phyloP scores from a whole-genome alignment of 2,888 invertebrate genomes.

The Pristionchus fissidentatus region DNA sequence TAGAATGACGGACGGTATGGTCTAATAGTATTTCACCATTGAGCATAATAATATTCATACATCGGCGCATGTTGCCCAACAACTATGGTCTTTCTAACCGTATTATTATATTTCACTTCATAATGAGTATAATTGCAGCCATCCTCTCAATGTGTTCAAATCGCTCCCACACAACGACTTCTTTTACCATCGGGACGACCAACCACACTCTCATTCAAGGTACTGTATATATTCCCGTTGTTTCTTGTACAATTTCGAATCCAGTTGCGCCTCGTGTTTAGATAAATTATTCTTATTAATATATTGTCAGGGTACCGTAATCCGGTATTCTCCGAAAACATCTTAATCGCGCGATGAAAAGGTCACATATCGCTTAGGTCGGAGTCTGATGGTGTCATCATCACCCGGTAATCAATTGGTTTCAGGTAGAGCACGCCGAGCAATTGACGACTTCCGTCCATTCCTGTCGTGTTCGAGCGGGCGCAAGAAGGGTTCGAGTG shows the following conservation, averaged over 20 bases:
- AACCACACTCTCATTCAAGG: constrained; percentile 9
- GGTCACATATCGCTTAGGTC: no score
- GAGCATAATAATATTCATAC: background rate
- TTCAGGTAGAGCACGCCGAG: background rate
- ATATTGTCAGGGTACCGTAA: background rate
- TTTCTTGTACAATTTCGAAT: no score
- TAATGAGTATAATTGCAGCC: constrained; percentile 28
- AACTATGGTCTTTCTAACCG: background rate
- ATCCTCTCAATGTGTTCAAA: constrained; percentile 45
- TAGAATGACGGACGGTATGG: no score
- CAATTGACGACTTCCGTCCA: background rate
- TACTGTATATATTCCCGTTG: no score
- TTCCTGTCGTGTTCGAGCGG: constrained; percentile 23
- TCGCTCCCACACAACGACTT: constrained; percentile 26
- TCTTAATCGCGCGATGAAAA: no score
- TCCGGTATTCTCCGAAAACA: no score
- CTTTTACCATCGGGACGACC: constrained; percentile 1
- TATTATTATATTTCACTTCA: background rate
- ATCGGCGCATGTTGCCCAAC: background rate
- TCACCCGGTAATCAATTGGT: background rate
- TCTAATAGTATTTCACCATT: no score
- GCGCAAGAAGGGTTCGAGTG: constrained; percentile 19
- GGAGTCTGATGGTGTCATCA: no score
- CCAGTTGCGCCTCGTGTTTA: no score
- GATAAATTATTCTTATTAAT: no score